Base-by-base conservation (phyloP, 2,797 vertebrate genomes). In the Rhinogobio ventralis region DNA sequence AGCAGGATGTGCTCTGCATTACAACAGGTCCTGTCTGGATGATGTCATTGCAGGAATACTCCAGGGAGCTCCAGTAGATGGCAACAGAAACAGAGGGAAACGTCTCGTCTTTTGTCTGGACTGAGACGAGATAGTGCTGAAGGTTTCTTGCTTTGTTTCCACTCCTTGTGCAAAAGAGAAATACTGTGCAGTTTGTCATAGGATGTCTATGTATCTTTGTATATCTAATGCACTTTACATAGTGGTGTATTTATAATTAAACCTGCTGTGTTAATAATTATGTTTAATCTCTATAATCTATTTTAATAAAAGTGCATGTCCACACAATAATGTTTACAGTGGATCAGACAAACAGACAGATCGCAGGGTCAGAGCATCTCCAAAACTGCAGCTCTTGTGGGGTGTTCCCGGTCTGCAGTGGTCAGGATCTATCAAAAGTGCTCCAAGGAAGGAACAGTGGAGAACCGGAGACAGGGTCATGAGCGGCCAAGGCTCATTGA, bases 121-220 rank as follows among this genome's bases (percentile, higher is more conserved):
- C 42, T 11, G 69, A 25, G 71, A 36, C 7, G 57, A 78, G 15
- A 69, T 11, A 28, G 64, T 17, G 53, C 7, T 60, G n/a, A 77
- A 80, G 46, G 4, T 1, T 25, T 36, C 28, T 15, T 91, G 90
- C 92, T 93, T 94, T 93, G 93, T 93, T 93, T 79, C 90, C 64
- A 9, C 19, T 49, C 7, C 62, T 25, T 25, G 23, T 19, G 23
- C 4, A 9, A 42, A 42, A 10, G 39, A 25, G 1, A 19, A 8
- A 79, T 67, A 7, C 19, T 67, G 30, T 13, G 8, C 19, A 19
- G 36, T 10, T 2, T 20, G 60, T 25, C 55, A n/a, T 6, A 28
- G 25, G 57, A 62, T 64, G 6, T 19, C 64, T 20, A 6, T 30
- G n/a, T n/a, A n/a, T n/a, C n/a, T n/a, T n/a, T n/a, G n/a, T n/a